Base-by-base conservation (phyloP, 2,888 invertebrate species). In the Melanargia galathea region DNA sequence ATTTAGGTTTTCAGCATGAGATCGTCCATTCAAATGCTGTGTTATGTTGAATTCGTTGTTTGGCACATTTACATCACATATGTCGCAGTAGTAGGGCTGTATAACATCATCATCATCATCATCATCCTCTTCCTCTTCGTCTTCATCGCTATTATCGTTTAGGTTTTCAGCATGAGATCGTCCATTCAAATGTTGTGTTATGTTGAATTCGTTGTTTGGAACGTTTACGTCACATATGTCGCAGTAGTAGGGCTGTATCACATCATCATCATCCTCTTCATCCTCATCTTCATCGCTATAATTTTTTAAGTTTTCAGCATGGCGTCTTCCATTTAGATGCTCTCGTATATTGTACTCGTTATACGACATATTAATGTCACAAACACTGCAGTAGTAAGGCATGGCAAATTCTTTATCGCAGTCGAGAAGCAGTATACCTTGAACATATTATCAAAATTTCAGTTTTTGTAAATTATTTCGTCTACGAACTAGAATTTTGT, bases 331-430 rank as follows among this genome's bases (percentile, higher is more conserved):
- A n/a, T 49, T 49, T 26, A 24, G n/a, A 13, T 49, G 49, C 26
- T 49, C n/a, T n/a, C 48, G 16, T 3, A 64, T 30, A 0, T 57
- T 46, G 16, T 26, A 59, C n/a, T 20, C n/a, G 20, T 49, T 20
- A 16, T 46, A 46, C 4, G 51, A 55, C 1, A 67, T 22, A n/a
- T 43, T 43, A 0, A 18, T 11, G 1, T 16, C 10, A 24, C 66
- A 67, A 1, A 67, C 33, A 8, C 16, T 18, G 40, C 66, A 67
- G 3, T 46, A 16, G 33, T 55, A 38, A 2, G 2, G 43, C 6
- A 30, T 52, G n/a, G n/a, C n/a, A n/a, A n/a, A n/a, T n/a, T n/a
- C n/a, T n/a, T n/a, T n/a, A n/a, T n/a, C n/a, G n/a, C n/a, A n/a
- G n/a, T n/a, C n/a, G n/a, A n/a, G n/a, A n/a, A n/a, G n/a, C n/a